These are phyloP conservation scores for Margaritifera margaritifera DNA, from an alignment of 2,888 invertebrate species.

Conservation along the genomic window DNA sequence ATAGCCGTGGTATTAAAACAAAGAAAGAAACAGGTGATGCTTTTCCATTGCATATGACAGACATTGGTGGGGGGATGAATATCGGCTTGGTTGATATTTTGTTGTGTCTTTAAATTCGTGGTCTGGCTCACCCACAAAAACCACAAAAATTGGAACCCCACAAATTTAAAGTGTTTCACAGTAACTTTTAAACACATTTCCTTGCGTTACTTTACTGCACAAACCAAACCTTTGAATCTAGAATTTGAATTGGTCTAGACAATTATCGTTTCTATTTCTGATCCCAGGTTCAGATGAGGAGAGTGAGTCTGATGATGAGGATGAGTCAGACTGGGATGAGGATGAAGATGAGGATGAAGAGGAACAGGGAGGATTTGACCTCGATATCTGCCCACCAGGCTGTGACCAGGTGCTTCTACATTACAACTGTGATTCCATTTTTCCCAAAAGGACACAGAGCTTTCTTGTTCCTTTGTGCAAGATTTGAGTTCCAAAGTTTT, in stretches of 20 bases:
- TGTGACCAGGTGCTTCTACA: slow-evolving; percentile 64
- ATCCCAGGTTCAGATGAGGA: slow-evolving; percentile 69
- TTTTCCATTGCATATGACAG: too few species aligned
- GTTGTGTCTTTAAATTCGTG: too few species aligned
- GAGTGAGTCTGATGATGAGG: slow-evolving; percentile 69
- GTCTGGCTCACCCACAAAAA: too few species aligned
- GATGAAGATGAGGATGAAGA: slow-evolving; percentile 71
- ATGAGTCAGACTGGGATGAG: slow-evolving; percentile 71
- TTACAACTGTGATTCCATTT: not conserved
- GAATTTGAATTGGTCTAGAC: not conserved
- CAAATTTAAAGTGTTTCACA: too few species aligned
- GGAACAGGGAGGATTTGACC: slow-evolving; percentile 69
- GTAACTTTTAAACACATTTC: too few species aligned
- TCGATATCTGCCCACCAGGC: slow-evolving; percentile 72
- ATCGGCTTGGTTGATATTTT: too few species aligned
- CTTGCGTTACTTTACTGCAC: too few species aligned
- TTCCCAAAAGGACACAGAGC: too few species aligned
- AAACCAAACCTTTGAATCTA: not conserved
- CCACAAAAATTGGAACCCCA: too few species aligned
- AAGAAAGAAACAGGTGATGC: too few species aligned
- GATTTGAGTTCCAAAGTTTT: not conserved
- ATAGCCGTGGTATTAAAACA: too few species aligned
- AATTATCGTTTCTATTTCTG: not conserved
- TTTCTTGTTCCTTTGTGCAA: not conserved
- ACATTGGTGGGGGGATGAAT: too few species aligned